Percentiles rank a stretch among this genome's conserved stretches.
Evolutionary conservation across 2,888 invertebrate species (phyloP).

Genomic region (Papilio protenor): DNA sequence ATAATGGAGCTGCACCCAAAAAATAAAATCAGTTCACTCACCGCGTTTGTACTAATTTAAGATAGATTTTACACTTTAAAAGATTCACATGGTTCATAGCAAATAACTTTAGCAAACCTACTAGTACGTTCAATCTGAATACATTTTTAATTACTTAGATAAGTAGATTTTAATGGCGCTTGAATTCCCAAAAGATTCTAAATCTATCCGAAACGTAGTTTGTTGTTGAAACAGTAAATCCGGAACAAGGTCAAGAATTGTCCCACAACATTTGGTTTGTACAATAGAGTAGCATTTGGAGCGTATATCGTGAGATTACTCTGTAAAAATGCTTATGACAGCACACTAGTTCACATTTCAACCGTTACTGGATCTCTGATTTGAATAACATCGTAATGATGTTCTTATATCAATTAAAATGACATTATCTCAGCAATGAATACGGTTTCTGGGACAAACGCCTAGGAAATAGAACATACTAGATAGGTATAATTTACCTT

Average conservation of each 20-base stretch:
- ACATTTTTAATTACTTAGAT: conserved; percentile 24
- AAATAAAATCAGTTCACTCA: neutral
- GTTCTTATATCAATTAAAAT: conserved; percentile 32
- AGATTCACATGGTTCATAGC: neutral
- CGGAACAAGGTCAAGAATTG: conserved; percentile 79
- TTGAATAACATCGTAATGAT: conserved; percentile 26
- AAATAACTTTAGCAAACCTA: neutral
- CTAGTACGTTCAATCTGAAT: neutral
- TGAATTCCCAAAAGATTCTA: conserved; percentile 50
- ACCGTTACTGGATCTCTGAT: conserved; percentile 36
- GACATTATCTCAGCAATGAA: conserved; percentile 19
- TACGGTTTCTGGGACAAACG: conserved; percentile 27
- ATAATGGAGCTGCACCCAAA: neutral
- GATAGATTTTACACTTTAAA: neutral
- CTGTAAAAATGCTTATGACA: conserved; percentile 67
- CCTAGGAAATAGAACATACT: conserved; percentile 3
- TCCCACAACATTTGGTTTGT: conserved; percentile 69
- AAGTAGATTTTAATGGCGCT: conserved; percentile 36
- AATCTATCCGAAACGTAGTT: conserved; percentile 50
- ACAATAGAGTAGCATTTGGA: conserved; percentile 72
- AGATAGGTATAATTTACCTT: conserved; percentile 6
- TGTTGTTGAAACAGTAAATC: conserved; percentile 56
- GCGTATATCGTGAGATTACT: conserved; percentile 73
- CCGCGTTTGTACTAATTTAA: neutral
- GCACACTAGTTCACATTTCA: conserved; percentile 47